phyloP scores from a whole-genome alignment of 2,888 invertebrate genomes.

The Dusona sp. region DNA sequence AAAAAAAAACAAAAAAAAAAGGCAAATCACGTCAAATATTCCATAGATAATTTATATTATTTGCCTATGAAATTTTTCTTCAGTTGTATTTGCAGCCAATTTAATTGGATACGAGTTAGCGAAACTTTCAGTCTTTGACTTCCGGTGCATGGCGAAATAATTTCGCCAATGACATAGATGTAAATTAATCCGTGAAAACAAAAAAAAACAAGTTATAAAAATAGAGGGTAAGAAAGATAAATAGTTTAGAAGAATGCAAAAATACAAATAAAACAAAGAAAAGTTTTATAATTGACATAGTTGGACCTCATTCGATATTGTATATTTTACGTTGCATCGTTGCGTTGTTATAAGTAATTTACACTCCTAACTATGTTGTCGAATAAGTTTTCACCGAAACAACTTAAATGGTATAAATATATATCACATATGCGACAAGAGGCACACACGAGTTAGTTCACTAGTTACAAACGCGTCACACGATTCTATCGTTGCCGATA shows the following conservation, averaged over 20 bases:
- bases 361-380: constrained; percentile 54
- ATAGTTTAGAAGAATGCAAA: not conserved
- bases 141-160: constrained; percentile 51
- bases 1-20: not conserved
- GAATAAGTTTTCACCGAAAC: constrained; percentile 47
- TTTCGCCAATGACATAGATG: constrained; percentile 30
- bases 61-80: constrained; percentile 8
- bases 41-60: constrained; percentile 32
- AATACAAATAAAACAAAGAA: constrained; percentile 20
- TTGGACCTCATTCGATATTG: constrained; percentile 66
- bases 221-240: constrained; percentile 8
- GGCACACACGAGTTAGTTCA: constrained; percentile 56
- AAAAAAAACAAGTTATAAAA: not conserved
- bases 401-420: constrained; percentile 27
- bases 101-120: constrained; percentile 21
- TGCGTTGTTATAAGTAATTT: constrained; percentile 66
- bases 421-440: constrained; percentile 51
- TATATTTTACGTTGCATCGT: constrained; percentile 69
- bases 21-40: constrained; percentile 27
- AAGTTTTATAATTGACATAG: constrained; percentile 65
- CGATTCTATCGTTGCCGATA: constrained; percentile 50
- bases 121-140: constrained; percentile 58
- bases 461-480: constrained; percentile 53
- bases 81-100: constrained; percentile 17
- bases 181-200: constrained; percentile 13